Evolutionary conservation across 1,140 invertebrate species (phyloP), one percentile per base, ranked within the genome.

Genomic region (Heliconius hermathena): DNA sequence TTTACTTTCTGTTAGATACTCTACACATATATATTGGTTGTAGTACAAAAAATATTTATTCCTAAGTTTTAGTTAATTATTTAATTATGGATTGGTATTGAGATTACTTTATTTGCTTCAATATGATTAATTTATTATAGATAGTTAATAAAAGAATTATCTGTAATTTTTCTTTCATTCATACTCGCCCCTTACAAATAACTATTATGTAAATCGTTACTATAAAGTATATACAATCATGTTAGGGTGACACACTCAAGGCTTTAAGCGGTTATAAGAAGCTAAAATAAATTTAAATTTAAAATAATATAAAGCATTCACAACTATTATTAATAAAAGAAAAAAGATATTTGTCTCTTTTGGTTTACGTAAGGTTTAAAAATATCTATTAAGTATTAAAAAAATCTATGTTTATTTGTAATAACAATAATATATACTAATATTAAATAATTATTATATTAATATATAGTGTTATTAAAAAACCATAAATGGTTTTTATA

Each of bases 231-330:
- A 74, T 66, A 74, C 81, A 82, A 75, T 49, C 80, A 83, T 74
- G 60, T 85, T 79, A 57, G 89, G 90, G 87, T 88, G 90, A 88
- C 80, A 89, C 89, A 91, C 90, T 91, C 89, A 72, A 87, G 79
- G 87, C 84, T 83, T 84, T 79, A 85, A 87, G 84, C 84, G 77
- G 77, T 85, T 87, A 80, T 86, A 86, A 83, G 70, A 74, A 80
- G 46, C 36, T 36, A 38, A 72, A 38, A 26, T 52, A 52, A 52
- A 20, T 38, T 36, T 38, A 38, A 72, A 38, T 57, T 80, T 72
- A 18, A 26, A 54, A 72, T 73, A 54, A 33, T 49, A 76, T 54
- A 46, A 4, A 46, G 41, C 41, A 46, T 46, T 46, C 16, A 46
- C 1, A 16, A 8, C 38, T 11, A 66, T 26, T 66, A 16, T 26